Evolutionary conservation across 1,140 invertebrate genomes (phyloP), one percentile per base, ranked within the genome.

Genomic region (Hestina assimilis): DNA sequence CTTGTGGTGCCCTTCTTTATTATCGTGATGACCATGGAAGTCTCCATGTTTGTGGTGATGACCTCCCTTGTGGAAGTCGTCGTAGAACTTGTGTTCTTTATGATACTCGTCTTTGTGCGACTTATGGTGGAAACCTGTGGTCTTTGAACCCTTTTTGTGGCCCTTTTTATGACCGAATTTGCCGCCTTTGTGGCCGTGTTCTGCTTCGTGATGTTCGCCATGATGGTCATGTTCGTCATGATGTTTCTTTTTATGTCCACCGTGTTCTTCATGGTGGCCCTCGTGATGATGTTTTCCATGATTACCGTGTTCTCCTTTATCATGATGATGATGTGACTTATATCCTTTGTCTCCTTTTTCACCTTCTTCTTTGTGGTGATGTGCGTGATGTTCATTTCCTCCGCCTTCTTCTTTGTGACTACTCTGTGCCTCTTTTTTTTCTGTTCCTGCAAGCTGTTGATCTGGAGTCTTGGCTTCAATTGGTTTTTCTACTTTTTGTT

Each of bases 51-150:
- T 91, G 72, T 91, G 89, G 66, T 94, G 92, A 55, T 93, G 91
- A 1, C 94, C 94, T 8, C 93, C 93, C 59, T 94, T 94, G 74
- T 95, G 93, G 76, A 91, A 92, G 75, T 96, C 94, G 50, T 95
- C 94, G 72, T 95, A 95, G 83, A 95, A 95, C 65, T 95, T 94
- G 72, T 95, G 94, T 64, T 96, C 93, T 78, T 95, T 95, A 63
- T 95, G 93, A 69, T 92, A 95, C 79, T 95, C 94, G 69, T 96
- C 94, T 72, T 95, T 95, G 75, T 95, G 93, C 4, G 93, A 92
- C 67, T 93, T 94, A 73, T 95, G 93, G 66, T 95, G 94, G 71
- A 93, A 95, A 0, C 94, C 94, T 40, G 92, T 94, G 1, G 93
- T 94, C 71, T 93, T 93, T 38, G 92, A 92, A 12, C 92, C 92